phyloP scores from a whole-genome alignment of 2,797 vertebrate species.

The Pagetopsis macropterus region DNA sequence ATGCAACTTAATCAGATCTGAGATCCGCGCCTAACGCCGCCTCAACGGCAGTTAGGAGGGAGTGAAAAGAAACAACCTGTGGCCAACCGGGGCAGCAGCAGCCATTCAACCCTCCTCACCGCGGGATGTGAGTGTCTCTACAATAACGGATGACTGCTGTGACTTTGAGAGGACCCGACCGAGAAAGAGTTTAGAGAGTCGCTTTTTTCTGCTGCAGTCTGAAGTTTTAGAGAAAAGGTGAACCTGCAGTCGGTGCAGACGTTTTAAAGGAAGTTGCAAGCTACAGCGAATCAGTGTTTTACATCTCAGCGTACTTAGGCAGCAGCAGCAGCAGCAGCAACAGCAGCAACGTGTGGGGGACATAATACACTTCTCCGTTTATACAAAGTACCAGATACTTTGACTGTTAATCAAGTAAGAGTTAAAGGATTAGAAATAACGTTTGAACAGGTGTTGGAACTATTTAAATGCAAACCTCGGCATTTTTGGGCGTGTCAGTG shows the following conservation, averaged over 20 bases:
- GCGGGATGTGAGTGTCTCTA: conserved; percentile 4
- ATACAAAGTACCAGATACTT: accelerated
- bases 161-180: conserved; percentile 6
- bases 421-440: not conserved
- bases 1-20: conserved; percentile 10
- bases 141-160: conserved; percentile 4
- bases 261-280: not conserved
- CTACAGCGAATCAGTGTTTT: not conserved
- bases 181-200: not conserved
- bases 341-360: not conserved
- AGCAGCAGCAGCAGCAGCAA: not conserved
- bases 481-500: conserved; percentile 54
- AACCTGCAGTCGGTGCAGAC: not conserved
- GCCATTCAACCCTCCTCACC: not conserved
- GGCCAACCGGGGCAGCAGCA: conserved; percentile 7
- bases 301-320: not conserved
- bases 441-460: conserved; percentile 41
- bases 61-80: conserved; percentile 2
- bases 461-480: conserved; percentile 1
- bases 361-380: not conserved
- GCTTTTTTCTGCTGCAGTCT: not conserved
- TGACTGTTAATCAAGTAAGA: not conserved
- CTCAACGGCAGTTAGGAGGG: not conserved
- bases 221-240: not conserved
- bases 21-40: conserved; percentile 17